These are phyloP conservation scores for Epirrita christyi DNA, from an alignment of 2,888 invertebrate genomes.

Conservation along the genomic window DNA sequence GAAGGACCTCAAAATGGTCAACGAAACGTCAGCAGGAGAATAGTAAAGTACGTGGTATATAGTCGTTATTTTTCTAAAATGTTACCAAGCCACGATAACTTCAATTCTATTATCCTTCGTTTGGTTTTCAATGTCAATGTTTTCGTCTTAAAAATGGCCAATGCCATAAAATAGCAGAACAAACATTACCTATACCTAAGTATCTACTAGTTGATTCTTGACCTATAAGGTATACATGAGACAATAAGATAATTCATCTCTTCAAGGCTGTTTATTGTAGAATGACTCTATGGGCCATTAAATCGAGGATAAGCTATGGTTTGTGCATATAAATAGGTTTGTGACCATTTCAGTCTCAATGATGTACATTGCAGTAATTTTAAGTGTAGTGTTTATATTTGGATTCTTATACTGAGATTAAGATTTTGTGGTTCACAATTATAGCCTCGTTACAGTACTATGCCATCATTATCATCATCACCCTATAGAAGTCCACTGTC, in stretches of 20 bases:
- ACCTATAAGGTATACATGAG: conserved; percentile 62
- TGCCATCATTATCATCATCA: too few species aligned
- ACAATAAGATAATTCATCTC: conserved; percentile 77
- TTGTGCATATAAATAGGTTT: conserved; percentile 43
- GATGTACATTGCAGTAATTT: conserved; percentile 34
- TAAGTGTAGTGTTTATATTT: conserved; percentile 14
- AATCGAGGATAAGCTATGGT: conserved; percentile 40
- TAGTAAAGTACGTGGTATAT: too few species aligned
- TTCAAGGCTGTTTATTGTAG: conserved; percentile 66
- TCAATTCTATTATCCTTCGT: neutral
- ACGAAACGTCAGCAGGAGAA: too few species aligned
- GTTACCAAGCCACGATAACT: too few species aligned
- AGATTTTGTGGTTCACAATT: neutral
- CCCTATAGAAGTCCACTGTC: too few species aligned
- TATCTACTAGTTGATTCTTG: conserved; percentile 42
- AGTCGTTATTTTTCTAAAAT: too few species aligned
- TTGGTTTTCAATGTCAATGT: neutral
- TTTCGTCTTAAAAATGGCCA: neutral
- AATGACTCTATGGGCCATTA: conserved; percentile 55
- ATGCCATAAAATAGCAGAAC: conserved; percentile 1
- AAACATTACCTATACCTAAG: conserved; percentile 47
- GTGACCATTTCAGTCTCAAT: conserved; percentile 40
- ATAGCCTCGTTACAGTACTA: too few species aligned
- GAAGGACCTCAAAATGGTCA: too few species aligned
- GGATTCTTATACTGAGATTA: neutral